These are phyloP conservation scores for Australoheros facetus DNA, from an alignment of 2,797 vertebrate genomes.

Conservation along the genomic window DNA sequence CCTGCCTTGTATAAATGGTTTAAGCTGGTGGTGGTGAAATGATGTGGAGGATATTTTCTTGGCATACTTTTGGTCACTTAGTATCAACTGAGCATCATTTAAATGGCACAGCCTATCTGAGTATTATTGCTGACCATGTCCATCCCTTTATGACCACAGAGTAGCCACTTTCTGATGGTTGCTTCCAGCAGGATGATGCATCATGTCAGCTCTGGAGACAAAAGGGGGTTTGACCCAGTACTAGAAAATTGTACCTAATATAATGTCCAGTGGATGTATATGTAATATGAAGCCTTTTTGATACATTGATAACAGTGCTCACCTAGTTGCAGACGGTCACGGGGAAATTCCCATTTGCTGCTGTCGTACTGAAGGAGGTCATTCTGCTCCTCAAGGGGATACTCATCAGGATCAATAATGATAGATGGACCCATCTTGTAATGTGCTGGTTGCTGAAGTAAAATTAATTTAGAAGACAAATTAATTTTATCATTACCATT, in stretches of 20 bases:
- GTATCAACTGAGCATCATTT: too few species aligned
- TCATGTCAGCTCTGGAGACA: background rate
- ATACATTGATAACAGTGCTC: conserved; percentile 41
- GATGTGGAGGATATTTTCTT: too few species aligned
- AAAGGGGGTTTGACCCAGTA: background rate
- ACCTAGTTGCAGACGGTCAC: conserved; percentile 91
- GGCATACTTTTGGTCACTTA: too few species aligned
- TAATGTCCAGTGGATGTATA: background rate
- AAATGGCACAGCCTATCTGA: too few species aligned
- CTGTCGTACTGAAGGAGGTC: conserved; percentile 92
- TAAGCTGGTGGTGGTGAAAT: too few species aligned
- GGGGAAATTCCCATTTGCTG: conserved; percentile 95
- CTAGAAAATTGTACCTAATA: background rate
- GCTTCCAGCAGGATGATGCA: too few species aligned
- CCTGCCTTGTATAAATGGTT: too few species aligned
- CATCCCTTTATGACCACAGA: too few species aligned
- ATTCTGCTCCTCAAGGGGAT: conserved; percentile 91
- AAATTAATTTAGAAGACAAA: background rate
- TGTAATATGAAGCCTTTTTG: background rate
- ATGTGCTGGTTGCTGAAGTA: conserved; percentile 83
- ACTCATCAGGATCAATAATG: conserved; percentile 94
- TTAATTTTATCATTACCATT: background rate
- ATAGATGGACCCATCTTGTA: conserved; percentile 94
- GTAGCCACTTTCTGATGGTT: too few species aligned
- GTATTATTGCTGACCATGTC: too few species aligned